Conservation (phyloP, 2,888 invertebrate species). For the Caradrina kadenii region DNA sequence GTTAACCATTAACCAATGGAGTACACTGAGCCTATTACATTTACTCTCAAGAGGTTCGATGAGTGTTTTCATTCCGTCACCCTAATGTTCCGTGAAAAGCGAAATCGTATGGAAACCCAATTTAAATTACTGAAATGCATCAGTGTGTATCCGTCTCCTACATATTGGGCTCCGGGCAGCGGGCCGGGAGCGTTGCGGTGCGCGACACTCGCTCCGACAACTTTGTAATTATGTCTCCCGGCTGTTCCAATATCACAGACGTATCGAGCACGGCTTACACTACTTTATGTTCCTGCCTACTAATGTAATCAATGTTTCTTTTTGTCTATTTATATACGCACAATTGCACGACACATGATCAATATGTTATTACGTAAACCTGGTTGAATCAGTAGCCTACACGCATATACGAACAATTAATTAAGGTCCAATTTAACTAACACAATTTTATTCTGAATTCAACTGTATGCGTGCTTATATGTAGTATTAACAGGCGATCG, state of each 20-base stretch:
- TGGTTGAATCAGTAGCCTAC: neutral
- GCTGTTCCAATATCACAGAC: conserved; percentile 47
- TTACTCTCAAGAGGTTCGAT: conserved; percentile 1
- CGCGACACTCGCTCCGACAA: conserved; percentile 42
- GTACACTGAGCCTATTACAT: neutral
- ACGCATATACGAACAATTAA: neutral
- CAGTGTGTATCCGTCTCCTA: conserved; percentile 36
- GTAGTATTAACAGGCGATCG: too few species aligned
- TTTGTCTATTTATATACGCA: conserved; percentile 6
- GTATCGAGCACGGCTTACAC: conserved; percentile 42
- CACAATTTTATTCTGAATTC: conserved; percentile 1
- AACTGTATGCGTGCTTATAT: neutral
- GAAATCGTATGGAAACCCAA: conserved; percentile 48
- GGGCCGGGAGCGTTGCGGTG: conserved; percentile 19
- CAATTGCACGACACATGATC: neutral
- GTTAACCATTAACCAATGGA: too few species aligned
- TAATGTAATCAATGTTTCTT: conserved; percentile 23
- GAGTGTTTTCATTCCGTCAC: conserved; percentile 8
- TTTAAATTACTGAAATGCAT: conserved; percentile 47
- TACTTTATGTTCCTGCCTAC: conserved; percentile 39
- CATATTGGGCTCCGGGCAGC: conserved; percentile 22
- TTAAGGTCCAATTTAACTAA: neutral
- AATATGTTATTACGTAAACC: neutral
- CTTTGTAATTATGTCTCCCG: conserved; percentile 55
- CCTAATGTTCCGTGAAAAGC: conserved; percentile 42